Conservation (phyloP, 2,113 vertebrate genomes). For the Ceuthmochares aereus region DNA sequence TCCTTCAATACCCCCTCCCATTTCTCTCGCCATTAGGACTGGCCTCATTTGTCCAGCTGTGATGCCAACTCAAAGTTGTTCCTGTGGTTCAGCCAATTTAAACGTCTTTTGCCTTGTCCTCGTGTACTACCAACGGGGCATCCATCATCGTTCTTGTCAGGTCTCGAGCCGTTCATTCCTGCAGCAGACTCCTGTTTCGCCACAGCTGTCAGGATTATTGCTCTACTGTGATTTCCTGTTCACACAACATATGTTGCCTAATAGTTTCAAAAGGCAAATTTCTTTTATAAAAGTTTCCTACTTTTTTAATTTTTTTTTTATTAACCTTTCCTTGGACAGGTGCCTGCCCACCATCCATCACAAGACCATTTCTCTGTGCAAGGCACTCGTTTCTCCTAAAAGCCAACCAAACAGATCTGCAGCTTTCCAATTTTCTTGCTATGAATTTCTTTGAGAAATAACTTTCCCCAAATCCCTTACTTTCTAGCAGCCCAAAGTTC, state of each 20-base stretch:
- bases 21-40: background rate
- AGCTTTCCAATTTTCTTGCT: background rate
- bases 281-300: slow-evolving; percentile 51
- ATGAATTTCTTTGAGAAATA: background rate
- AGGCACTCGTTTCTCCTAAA: background rate
- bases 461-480: background rate
- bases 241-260: slow-evolving; percentile 75
- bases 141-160: slow-evolving; percentile 71
- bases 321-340: slow-evolving; percentile 42
- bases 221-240: slow-evolving; percentile 71
- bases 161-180: slow-evolving; percentile 38
- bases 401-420: background rate
- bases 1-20: background rate
- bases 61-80: background rate
- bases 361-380: background rate
- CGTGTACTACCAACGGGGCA: slow-evolving; percentile 40
- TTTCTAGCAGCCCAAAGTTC: background rate
- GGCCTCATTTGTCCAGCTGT: background rate
- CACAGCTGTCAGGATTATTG: slow-evolving; percentile 75
- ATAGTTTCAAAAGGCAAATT: slow-evolving; percentile 71
- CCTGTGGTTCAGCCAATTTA: slow-evolving; percentile 32
- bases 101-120: slow-evolving; percentile 12
- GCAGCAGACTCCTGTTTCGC: slow-evolving; percentile 52
- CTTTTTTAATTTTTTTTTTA: background rate
- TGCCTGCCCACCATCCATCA: background rate